phyloP scores from a whole-genome alignment of 2,888 invertebrate species.

The Pinctada fucata region DNA sequence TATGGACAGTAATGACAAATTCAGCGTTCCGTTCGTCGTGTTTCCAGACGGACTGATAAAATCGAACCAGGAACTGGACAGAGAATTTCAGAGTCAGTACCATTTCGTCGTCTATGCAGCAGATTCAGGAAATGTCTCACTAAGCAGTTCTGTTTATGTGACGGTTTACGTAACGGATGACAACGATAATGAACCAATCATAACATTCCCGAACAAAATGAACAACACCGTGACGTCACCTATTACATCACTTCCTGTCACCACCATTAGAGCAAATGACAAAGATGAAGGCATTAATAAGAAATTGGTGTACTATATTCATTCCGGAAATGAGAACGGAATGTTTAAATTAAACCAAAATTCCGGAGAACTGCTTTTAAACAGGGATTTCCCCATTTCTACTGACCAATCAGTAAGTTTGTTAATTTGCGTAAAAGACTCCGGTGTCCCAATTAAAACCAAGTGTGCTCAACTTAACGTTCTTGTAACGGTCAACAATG shows the following conservation, averaged over 20 bases:
- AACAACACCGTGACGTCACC: slow-evolving; percentile 53
- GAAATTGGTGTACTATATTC: slow-evolving; percentile 49
- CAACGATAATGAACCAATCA: slow-evolving; percentile 63
- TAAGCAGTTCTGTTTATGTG: slow-evolving; percentile 55
- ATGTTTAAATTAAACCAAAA: slow-evolving; percentile 45
- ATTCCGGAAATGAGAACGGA: slow-evolving; percentile 48
- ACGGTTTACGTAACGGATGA: slow-evolving; percentile 58
- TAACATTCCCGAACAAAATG: slow-evolving; percentile 63
- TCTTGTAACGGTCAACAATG: slow-evolving; percentile 49
- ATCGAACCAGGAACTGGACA: slow-evolving; percentile 56
- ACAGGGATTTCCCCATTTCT: slow-evolving; percentile 26
- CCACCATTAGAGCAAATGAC: slow-evolving; percentile 51
- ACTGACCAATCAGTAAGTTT: slow-evolving; percentile 37
- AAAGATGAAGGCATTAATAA: slow-evolving; percentile 54
- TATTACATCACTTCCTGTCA: slow-evolving; percentile 36
- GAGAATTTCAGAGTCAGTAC: slow-evolving; percentile 59
- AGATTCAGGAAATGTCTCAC: slow-evolving; percentile 57
- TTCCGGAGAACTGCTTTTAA: slow-evolving; percentile 36
- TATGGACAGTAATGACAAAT: slow-evolving; percentile 44
- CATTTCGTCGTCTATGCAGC: slow-evolving; percentile 55
- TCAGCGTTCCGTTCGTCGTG: slow-evolving; percentile 57
- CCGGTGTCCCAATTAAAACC: slow-evolving; percentile 27
- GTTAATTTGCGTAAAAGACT: slow-evolving; percentile 37
- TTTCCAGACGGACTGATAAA: slow-evolving; percentile 56
- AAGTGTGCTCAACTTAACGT: slow-evolving; percentile 46